Evolutionary conservation across 2,888 invertebrate genomes (phyloP).

Genomic region (Conchocele bisecta): DNA sequence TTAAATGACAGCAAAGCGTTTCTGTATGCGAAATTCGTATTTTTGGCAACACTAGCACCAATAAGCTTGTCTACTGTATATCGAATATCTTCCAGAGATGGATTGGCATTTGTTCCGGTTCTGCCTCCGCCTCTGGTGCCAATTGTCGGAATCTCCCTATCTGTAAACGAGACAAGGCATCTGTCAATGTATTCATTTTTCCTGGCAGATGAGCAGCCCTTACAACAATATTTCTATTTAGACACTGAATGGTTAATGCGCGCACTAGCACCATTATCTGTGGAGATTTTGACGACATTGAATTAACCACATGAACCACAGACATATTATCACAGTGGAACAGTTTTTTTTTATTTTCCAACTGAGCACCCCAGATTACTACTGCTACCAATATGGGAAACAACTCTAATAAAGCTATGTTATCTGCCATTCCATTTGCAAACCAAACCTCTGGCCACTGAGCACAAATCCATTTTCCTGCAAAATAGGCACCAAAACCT

Average conservation of each 20-base stretch:
- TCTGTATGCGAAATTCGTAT: neutral
- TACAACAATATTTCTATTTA: slow-evolving; percentile 15
- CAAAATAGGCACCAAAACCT: slow-evolving; percentile 1
- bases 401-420: slow-evolving; percentile 24
- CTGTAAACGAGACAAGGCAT: slow-evolving; percentile 29
- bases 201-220: slow-evolving; percentile 22
- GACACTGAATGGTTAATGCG: slow-evolving; percentile 19
- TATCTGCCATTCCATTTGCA: neutral
- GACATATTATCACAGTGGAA: slow-evolving; percentile 31
- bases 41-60: neutral
- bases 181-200: slow-evolving; percentile 19
- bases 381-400: slow-evolving; percentile 18
- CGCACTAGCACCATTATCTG: slow-evolving; percentile 26
- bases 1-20: neutral
- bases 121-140: slow-evolving; percentile 9
- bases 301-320: slow-evolving; percentile 34
- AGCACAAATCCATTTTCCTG: slow-evolving; percentile 26
- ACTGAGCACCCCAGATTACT: slow-evolving; percentile 4
- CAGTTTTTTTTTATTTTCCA: slow-evolving; percentile 11
- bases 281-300: slow-evolving; percentile 15
- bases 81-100: slow-evolving; percentile 23
- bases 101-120: neutral
- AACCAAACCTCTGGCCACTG: neutral
- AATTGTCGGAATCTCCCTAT: slow-evolving; percentile 14
- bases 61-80: neutral